Evolutionary conservation across 2,113 vertebrate species (phyloP), one percentile per base, ranked within the genome.

Genomic region (Pica pica): DNA sequence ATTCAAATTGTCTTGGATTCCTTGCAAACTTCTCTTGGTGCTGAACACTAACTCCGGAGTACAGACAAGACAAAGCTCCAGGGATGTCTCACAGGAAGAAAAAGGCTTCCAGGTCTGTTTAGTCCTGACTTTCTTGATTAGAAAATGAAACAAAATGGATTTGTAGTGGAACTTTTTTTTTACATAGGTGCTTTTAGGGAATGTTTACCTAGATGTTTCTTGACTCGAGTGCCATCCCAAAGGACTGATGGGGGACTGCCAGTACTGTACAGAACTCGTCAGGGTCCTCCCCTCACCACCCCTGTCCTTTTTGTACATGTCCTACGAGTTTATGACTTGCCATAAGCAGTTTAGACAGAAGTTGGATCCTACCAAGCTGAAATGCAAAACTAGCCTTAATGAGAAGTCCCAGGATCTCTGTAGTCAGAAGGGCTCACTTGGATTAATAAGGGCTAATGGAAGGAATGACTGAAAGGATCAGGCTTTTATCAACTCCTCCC

Each of bases 101-200:
- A 67, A 94, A 94, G 83, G 95, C 94, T 87, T 90, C 75, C 75
- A 84, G 30, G 81, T 65, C 42, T 15, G 47, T 78, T 87, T 46
- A 87, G 74, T 89, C 85, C 81, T 89, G 84, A 83, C 26, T 92
- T 82, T 39, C 63, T 94, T 86, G 88, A 87, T 83, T 26, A 89
- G 83, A 64, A 94, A 96, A 92, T 37, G 77, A 92, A 97, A 96
- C 64, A 61, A 74, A 92, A 69, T 30, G 77, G 61, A 63, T 83
- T 90, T 94, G 74, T 95, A 89, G 76, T 91, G 73, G 83, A 89
- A 50, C 39, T 63, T 47, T 50, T 60, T 44, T 49, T 88, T 64
- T 8, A 47, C n/a, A 67, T 90, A 93, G 93, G 92, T 97, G 95
- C 93, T 92, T 93, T 92, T 96, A 93, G 89, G 89, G 80, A 78